Base-by-base conservation (phyloP, 2,113 vertebrate genomes). In the Lycaon pictus region DNA sequence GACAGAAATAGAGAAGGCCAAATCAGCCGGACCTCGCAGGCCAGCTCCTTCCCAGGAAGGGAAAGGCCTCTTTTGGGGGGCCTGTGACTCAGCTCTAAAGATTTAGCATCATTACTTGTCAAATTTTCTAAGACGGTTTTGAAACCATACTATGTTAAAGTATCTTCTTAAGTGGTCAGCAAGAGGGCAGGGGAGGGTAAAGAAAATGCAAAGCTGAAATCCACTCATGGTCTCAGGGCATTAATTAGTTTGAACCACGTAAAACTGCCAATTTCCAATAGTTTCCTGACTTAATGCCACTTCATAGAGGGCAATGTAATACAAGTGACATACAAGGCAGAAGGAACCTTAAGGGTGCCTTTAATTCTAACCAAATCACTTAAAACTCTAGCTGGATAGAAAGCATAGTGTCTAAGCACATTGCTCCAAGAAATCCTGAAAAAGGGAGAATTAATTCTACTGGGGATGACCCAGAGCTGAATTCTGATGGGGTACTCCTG, bases 361-460 rank as follows among this genome's bases (percentile, higher is more conserved):
- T 82, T 27, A 74, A 60, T 88, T 92, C 11, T 83, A 92, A 96
- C 22, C 81, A 94, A 63, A 27, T 93, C 23, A 79, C 43, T 79
- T 58, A 53, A 80, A 89, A 63, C 51, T n/a, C 51, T 29, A 71
- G 65, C 55, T 58, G n/a, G n/a, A 27, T 10, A 93, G 56, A 58
- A 0, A 10, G 74, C 43, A 29, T 7, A 9, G 25, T 27, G 23
- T 55, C 25, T 76, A 84, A 80, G 63, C 51, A 55, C 58, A 56
- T 2, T 43, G n/a, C 84, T 85, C 43, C 11, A 74, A 79, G 48
- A 48, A 87, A 87, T 65, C 48, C 17, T 7, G 2, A 87, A 74
- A 43, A 89, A 67, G 4, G 65, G 43, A 48, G 43, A 86, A 37
- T 74, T 58, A 27, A 51, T 80, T 76, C 72, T 27, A 25, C 29